These are phyloP conservation scores for Tetragonisca angustula DNA, from an alignment of 2,888 invertebrate species.

Conservation along the genomic window DNA sequence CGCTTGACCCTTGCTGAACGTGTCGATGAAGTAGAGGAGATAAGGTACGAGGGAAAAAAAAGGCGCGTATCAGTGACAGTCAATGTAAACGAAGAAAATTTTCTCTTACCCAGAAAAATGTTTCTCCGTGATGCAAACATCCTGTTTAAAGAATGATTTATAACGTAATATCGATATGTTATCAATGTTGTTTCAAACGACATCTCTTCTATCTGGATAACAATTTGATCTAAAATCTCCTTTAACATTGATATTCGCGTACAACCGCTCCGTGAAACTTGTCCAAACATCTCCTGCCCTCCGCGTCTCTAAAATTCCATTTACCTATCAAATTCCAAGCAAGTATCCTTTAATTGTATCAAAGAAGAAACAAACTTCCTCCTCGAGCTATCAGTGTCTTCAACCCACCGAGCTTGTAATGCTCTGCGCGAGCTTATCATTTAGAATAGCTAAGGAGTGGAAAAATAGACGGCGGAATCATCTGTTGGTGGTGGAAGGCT, in stretches of 20 bases:
- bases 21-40: neutral
- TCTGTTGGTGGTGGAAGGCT: neutral
- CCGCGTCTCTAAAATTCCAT: neutral
- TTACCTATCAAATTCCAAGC: slow-evolving; percentile 2
- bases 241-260: neutral
- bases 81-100: neutral
- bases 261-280: neutral
- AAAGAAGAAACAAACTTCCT: neutral
- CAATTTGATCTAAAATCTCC: neutral
- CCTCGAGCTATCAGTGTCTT: neutral
- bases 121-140: neutral
- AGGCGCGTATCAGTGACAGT: neutral
- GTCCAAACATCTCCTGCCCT: neutral
- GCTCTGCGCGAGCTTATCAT: neutral
- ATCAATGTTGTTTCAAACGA: neutral
- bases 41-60: neutral
- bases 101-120: neutral
- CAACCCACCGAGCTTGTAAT: neutral
- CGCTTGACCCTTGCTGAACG: slow-evolving; percentile 3
- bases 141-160: neutral
- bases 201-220: neutral
- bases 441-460: neutral
- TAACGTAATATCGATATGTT: neutral
- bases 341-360: neutral
- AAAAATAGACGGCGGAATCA: neutral